Evolutionary conservation across 2,797 vertebrate species (phyloP), one percentile per base, ranked within the genome.

Genomic region (Momotus momota): DNA sequence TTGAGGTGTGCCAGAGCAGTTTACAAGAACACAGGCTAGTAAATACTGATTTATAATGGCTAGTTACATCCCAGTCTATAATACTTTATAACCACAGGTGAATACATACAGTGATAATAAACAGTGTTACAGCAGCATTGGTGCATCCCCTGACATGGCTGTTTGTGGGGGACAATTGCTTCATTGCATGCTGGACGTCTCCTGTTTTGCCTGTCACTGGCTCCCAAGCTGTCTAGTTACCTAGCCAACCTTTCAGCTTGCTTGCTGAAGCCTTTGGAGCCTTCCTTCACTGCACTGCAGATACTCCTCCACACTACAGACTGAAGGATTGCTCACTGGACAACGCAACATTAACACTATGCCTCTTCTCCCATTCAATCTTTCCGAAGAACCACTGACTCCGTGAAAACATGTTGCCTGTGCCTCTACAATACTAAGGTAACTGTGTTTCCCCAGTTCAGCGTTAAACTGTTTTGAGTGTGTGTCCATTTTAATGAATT

Each of bases 1-100:
- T 93, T 95, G 86, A 91, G 38, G 64, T 58, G 45, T 41, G 72
- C 74, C 94, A 93, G 35, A 77, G 40, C 40, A 74, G 81, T 91
- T 92, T 77, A 74, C 9, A 71, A 74, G 86, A 94, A 61, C 90
- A 83, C 31, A 81, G 71, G 77, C 46, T 73, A 62, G 72, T 75
- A 89, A 96, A 93, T 86, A 93, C 31, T 82, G 78, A 84, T 92
- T 94, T 80, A 93, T 86, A 91, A 89, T 35, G 15, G 69, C 57
- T 95, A 83, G 82, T 94, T 94, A 92, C 33, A 88, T 75, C 64
- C 71, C 17, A 2, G 92, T 58, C 64, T 71, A 48, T 43, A 87
- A 95, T 81, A 78, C 70, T 71, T 77, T 85, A 69, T 74, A 94
- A 62, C 77, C 77, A 65, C 75, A 77, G 58, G 55, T 52, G 22